Base-by-base conservation (phyloP, 2,797 vertebrate genomes). In the Diglossa cyanea region DNA sequence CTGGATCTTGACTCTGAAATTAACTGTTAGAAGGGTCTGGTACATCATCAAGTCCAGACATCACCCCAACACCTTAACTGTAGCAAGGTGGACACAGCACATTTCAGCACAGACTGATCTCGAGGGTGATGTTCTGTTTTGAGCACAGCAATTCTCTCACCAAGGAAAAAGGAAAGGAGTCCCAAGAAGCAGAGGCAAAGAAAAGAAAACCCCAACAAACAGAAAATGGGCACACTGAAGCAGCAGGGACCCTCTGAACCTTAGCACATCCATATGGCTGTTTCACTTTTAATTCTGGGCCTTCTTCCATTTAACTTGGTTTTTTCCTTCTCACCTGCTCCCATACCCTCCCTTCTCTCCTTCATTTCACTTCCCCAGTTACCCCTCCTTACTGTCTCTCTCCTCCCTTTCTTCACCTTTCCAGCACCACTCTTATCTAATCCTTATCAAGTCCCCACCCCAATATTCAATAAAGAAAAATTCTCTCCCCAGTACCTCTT, bases 171-270 rank as follows among this genome's bases (percentile, higher is more conserved):
- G 7, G 30, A 81, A 83, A 58, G 7, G 14, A 48, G 28, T 40
- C 15, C 17, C 48, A 25, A 42, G 55, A 79, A 72, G 50, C 9
- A 81, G 51, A 76, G 39, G 24, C 30, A 71, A 66, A 47, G 37
- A 8, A 44, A 81, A 55, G 47, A 70, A 44, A 39, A n/a, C 3
- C 0, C 9, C 61, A 70, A 53, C 86, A 80, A 65, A 62, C 44
- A 91, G 31, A 77, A 65, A 83, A 72, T 33, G 18, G 57, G 71
- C 87, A 96, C 63, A 77, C 76, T 28, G 48, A 94, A 97, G 91
- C 95, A 97, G 95, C 94, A 93, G 93, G 94, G 93, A 97, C 91
- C 85, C 79, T 95, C 70, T 45, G 33, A 84, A 61, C 14, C 35
- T 37, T 47, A 88, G 44, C 30, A 70, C 3, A 66, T 39, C 30